phyloP scores from a whole-genome alignment of 1,140 invertebrate genomes.

The Ganaspis sp. region DNA sequence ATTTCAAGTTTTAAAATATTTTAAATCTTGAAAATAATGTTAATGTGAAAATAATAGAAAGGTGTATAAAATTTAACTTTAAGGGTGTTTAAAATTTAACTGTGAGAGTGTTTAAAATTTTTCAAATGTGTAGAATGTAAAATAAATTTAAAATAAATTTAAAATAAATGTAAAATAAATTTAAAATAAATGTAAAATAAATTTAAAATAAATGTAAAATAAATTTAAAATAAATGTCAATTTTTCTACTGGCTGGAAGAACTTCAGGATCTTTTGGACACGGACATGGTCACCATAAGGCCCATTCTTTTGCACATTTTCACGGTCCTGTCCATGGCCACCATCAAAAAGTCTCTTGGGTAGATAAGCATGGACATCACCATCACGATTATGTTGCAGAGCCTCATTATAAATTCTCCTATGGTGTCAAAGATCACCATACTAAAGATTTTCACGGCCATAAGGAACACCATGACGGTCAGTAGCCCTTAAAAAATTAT shows the following conservation, averaged over 20 bases:
- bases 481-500: slow-evolving; percentile 4
- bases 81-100: too few species aligned
- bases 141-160: too few species aligned
- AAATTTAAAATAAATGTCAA: neutral
- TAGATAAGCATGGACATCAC: slow-evolving; percentile 53
- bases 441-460: slow-evolving; percentile 61
- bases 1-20: too few species aligned
- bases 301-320: slow-evolving; percentile 52
- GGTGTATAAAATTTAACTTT: too few species aligned
- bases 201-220: too few species aligned
- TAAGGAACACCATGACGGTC: slow-evolving; percentile 58
- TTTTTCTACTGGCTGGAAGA: neutral
- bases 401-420: slow-evolving; percentile 60
- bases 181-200: too few species aligned
- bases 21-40: neutral
- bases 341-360: slow-evolving; percentile 50
- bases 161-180: too few species aligned
- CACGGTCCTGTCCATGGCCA: slow-evolving; percentile 54
- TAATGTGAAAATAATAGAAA: too few species aligned
- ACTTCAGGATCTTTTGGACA: neutral
- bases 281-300: slow-evolving; percentile 33
- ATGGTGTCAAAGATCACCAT: slow-evolving; percentile 62
- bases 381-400: slow-evolving; percentile 59
- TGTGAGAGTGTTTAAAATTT: too few species aligned
- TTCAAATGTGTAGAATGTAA: too few species aligned